These are phyloP conservation scores for Holotrichia oblita DNA, from an alignment of 1,140 invertebrate genomes.

Conservation along the genomic window DNA sequence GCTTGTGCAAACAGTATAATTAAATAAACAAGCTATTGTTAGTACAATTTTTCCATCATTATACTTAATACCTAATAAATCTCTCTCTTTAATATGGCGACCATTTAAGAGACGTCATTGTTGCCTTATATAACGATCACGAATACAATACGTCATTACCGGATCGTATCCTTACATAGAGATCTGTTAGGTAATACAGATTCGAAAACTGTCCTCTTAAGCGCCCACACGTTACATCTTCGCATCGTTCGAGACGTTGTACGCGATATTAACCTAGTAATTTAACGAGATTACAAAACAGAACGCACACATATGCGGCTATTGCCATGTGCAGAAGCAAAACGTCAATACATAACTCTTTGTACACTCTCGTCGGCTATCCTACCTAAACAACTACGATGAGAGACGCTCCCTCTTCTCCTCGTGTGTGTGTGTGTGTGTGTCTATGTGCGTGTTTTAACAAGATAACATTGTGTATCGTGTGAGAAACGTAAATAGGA, in stretches of 20 bases:
- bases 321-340: not conserved
- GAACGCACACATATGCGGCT: too few species aligned
- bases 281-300: not conserved
- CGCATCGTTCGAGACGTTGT: not conserved
- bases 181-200: not conserved
- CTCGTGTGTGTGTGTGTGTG: not conserved
- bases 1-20: not conserved
- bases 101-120: not conserved
- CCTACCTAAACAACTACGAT: not conserved
- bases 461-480: too few species aligned
- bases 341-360: not conserved
- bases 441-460: not conserved
- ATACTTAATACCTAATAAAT: not conserved
- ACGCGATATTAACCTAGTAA: too few species aligned
- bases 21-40: not conserved
- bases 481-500: not conserved
- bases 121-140: not conserved
- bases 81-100: not conserved
- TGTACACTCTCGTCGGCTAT: not conserved
- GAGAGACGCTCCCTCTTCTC: not conserved
- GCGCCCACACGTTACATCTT: too few species aligned
- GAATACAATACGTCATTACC: not conserved
- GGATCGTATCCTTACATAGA: too few species aligned
- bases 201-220: not conserved
- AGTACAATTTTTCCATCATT: not conserved